A percentile compares a stretch with the other conserved stretches of the same genome.
Evolutionary conservation across 64 coral and sea anemone genomes (phyloP).

Genomic region (Montipora capricornis): DNA sequence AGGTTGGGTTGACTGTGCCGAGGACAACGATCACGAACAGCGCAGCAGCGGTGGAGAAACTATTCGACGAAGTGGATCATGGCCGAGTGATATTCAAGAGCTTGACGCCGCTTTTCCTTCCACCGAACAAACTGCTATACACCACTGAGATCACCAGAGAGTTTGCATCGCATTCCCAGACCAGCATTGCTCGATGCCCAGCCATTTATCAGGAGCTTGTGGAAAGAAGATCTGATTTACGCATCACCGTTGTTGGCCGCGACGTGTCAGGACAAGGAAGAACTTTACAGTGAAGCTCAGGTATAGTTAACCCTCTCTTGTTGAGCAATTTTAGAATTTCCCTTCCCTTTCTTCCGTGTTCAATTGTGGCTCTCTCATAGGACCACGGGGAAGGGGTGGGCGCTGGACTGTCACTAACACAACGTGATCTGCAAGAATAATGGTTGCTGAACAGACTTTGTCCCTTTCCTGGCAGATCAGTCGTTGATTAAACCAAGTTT

Average conservation of each 20-base stretch:
- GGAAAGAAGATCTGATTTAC: constrained; percentile 16
- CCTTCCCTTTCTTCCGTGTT: no score
- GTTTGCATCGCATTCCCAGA: neutral
- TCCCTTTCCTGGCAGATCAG: no score
- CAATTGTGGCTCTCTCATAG: no score
- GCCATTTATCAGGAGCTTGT: constrained; percentile 56
- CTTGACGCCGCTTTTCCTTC: constrained; percentile 15
- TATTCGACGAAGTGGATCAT: neutral
- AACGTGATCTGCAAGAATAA: no score
- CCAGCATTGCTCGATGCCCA: constrained; percentile 24
- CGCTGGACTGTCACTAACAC: no score
- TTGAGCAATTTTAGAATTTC: no score
- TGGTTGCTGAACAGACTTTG: no score
- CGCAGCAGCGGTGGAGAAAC: constrained; percentile 17
- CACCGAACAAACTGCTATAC: constrained; percentile 24
- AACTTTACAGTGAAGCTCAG: constrained; percentile 23
- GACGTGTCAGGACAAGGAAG: constrained; percentile 7
- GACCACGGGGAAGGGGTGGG: no score
- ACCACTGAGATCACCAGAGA: constrained; percentile 34
- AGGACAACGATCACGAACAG: constrained; percentile 54
- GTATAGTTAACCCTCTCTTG: neutral
- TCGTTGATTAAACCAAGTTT: neutral
- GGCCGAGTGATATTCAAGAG: constrained; percentile 47
- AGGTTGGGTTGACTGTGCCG: constrained; percentile 57
- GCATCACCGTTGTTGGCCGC: constrained; percentile 32